Conservation (phyloP, 1,140 invertebrate genomes). For the Andricus grossulariae region DNA sequence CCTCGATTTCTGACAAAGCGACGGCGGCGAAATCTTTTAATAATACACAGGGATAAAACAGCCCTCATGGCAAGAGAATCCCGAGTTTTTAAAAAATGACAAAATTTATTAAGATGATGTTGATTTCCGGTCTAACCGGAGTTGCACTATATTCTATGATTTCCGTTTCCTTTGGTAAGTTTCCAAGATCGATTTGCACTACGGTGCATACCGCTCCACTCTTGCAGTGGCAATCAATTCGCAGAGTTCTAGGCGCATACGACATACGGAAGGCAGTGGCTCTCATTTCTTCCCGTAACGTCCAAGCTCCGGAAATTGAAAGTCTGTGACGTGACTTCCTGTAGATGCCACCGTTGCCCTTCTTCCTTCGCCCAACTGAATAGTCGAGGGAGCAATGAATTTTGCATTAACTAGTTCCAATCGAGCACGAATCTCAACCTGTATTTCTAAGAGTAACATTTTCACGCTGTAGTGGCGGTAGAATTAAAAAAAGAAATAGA, state of each 20-base stretch:
- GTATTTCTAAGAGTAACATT: conserved; percentile 16
- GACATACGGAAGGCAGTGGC: conserved; percentile 54
- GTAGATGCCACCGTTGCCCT: conserved; percentile 51
- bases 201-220: conserved; percentile 23
- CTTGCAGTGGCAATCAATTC: conserved; percentile 28
- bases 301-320: conserved; percentile 59
- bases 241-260: conserved; percentile 9
- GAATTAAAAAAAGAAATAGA: conserved; percentile 7
- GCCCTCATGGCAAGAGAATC: not conserved
- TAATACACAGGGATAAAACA: not conserved
- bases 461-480: not conserved
- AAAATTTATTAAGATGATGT: conserved; percentile 17
- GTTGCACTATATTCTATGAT: conserved; percentile 12
- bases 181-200: conserved; percentile 26
- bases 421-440: conserved; percentile 32
- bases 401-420: conserved; percentile 55
- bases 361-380: conserved; percentile 51
- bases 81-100: not conserved
- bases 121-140: conserved; percentile 20
- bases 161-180: conserved; percentile 29
- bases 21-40: not conserved
- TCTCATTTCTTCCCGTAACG: conserved; percentile 36
- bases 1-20: too few relatives aligned
- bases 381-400: conserved; percentile 56
- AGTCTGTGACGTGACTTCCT: conserved; percentile 61